Conservation (phyloP, 2,888 invertebrate genomes). For the Cantharis lateralis region DNA sequence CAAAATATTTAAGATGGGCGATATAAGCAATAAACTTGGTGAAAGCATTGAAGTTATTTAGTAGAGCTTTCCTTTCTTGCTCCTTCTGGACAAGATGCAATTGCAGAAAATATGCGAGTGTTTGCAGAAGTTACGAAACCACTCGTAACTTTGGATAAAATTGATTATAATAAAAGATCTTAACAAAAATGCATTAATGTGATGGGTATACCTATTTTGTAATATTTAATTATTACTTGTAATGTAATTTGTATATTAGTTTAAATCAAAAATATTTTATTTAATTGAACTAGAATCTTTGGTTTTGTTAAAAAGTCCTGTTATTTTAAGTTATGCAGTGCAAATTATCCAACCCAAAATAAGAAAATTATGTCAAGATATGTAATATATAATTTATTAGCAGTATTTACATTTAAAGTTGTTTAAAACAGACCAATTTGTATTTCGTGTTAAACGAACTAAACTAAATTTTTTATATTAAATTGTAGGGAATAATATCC, state of each 20-base stretch:
- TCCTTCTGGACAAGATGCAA: constrained; percentile 89
- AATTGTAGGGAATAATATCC: neutral
- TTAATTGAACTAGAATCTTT: neutral
- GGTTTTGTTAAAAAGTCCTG: no score
- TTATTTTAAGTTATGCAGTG: no score
- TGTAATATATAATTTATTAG: no score
- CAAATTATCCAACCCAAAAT: neutral
- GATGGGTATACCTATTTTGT: no score
- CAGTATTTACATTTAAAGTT: no score
- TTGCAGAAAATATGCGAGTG: constrained; percentile 93
- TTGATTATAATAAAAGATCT: constrained; percentile 75
- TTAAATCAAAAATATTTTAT: no score
- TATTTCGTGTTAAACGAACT: neutral
- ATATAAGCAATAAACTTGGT: constrained; percentile 71
- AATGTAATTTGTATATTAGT: no score
- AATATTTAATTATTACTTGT: neutral
- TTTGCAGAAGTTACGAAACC: constrained; percentile 93
- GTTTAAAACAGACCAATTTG: neutral
- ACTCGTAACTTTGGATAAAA: constrained; percentile 88
- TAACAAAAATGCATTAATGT: no score
- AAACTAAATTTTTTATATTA: neutral
- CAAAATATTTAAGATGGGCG: constrained; percentile 81
- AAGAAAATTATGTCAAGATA: no score
- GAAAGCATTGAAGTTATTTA: constrained; percentile 85
- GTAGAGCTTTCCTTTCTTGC: constrained; percentile 92